phyloP scores from a whole-genome alignment of 1,140 invertebrate species.

The Lasioglossum albipes region DNA sequence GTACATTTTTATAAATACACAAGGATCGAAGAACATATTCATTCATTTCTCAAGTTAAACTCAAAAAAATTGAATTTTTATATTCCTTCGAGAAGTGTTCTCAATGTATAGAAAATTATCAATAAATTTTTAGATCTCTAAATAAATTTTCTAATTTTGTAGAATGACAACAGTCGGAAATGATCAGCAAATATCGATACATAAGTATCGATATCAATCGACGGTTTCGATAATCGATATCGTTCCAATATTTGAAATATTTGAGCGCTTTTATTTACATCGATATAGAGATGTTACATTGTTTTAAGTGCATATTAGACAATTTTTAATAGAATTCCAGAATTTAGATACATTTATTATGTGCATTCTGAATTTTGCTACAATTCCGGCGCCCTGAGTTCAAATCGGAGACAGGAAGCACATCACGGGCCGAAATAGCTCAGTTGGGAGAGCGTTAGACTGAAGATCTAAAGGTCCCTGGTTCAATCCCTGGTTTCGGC shows the following conservation, averaged over 20 bases:
- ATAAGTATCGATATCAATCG: not conserved
- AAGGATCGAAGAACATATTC: no score
- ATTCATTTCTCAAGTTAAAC: no score
- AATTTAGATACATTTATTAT: not conserved
- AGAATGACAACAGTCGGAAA: not conserved
- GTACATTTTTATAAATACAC: no score
- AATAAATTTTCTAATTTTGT: no score
- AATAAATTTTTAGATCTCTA: no score
- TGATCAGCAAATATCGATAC: not conserved
- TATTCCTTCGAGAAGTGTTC: not conserved
- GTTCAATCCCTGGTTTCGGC: conserved; percentile 80
- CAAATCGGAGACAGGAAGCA: no score
- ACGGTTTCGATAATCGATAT: not conserved
- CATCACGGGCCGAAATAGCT: conserved; percentile 78
- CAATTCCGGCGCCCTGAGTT: no score
- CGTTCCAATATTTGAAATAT: not conserved
- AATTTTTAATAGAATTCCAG: no score
- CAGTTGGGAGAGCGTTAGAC: conserved; percentile 83
- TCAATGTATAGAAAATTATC: no score
- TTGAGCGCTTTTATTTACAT: not conserved
- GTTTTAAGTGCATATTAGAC: not conserved
- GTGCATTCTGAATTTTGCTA: conserved; percentile 25
- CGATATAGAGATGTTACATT: not conserved
- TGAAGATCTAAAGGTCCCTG: conserved; percentile 83
- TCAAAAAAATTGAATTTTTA: no score